Evolutionary conservation across 2,888 invertebrate genomes (phyloP).

Genomic region (Dendrolimus pini): DNA sequence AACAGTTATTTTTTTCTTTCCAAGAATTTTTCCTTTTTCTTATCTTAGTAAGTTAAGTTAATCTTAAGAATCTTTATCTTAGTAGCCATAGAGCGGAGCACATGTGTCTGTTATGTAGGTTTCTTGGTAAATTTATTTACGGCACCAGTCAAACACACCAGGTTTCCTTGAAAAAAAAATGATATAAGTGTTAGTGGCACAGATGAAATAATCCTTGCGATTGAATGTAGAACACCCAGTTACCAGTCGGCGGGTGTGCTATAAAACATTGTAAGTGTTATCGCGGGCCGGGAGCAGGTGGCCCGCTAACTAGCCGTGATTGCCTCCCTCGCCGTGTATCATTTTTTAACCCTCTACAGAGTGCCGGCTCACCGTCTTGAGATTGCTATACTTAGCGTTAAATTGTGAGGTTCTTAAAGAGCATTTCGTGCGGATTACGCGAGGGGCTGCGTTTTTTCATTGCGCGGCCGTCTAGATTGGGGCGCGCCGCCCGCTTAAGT

Average conservation of each 20-base stretch:
- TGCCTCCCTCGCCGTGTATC: constrained; percentile 51
- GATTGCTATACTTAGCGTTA: constrained; percentile 73
- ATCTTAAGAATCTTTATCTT: too few species aligned
- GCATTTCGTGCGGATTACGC: constrained; percentile 59
- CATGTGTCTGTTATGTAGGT: too few species aligned
- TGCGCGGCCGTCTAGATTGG: constrained; percentile 46
- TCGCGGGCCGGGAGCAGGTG: constrained; percentile 54
- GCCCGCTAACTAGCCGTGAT: constrained; percentile 60
- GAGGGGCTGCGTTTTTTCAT: constrained; percentile 49
- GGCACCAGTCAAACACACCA: too few species aligned
- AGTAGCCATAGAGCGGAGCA: too few species aligned
- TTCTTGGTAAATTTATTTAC: too few species aligned
- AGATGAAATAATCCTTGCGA: too few species aligned
- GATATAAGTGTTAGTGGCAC: neutral
- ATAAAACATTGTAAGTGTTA: constrained; percentile 29
- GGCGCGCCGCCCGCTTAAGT: constrained; percentile 37
- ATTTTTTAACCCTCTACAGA: constrained; percentile 64
- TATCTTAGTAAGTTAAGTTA: too few species aligned
- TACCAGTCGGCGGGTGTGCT: neutral
- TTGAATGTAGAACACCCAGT: too few species aligned
- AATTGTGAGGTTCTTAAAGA: constrained; percentile 67
- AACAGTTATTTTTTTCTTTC: too few species aligned
- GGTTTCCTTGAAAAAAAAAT: too few species aligned
- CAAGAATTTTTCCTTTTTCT: too few species aligned
- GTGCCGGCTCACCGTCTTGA: constrained; percentile 52